A percentile compares a stretch with the other conserved stretches of the same genome.
Conservation (phyloP, 2,888 invertebrate species). For the Sphecodes monilicornis region DNA sequence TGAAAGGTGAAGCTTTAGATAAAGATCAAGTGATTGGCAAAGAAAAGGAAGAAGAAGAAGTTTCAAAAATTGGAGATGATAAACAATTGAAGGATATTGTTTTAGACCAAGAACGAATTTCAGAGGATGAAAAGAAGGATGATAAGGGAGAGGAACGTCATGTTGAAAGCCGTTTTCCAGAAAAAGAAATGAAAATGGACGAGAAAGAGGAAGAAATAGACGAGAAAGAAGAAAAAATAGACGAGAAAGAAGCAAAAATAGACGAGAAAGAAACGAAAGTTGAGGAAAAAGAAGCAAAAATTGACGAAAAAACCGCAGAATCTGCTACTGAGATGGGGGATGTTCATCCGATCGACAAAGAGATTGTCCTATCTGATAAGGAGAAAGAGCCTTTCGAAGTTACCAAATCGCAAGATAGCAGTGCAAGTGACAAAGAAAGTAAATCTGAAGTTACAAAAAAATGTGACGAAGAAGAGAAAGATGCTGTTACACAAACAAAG, state of each 20-base stretch:
- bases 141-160: background rate
- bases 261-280: background rate
- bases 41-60: background rate
- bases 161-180: background rate
- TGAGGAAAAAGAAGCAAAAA: background rate
- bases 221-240: background rate
- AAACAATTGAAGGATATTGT: background rate
- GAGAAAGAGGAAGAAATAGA: background rate
- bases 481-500: background rate
- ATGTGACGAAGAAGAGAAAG: background rate
- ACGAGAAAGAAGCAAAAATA: background rate
- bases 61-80: background rate
- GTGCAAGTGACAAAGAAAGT: background rate
- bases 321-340: background rate
- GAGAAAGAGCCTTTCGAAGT: background rate
- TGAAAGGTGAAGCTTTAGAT: background rate
- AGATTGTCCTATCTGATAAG: background rate
- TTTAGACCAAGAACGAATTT: background rate
- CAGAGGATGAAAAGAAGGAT: no score
- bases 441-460: background rate
- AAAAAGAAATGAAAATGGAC: background rate
- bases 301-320: background rate
- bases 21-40: background rate
- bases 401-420: background rate
- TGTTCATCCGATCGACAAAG: background rate